phyloP scores from a whole-genome alignment of 2,888 invertebrate genomes.

The Apamea sordens region DNA sequence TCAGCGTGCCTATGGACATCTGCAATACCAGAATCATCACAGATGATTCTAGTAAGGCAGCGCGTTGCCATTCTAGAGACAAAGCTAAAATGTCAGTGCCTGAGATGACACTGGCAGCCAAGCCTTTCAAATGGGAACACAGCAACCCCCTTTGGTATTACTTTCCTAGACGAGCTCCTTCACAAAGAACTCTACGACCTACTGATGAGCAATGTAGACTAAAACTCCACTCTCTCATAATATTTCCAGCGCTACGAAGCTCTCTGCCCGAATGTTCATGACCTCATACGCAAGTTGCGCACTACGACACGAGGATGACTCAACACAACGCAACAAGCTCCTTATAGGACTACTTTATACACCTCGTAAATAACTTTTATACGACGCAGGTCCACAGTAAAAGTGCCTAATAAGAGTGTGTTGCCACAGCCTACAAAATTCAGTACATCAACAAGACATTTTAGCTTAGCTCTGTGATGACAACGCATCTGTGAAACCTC shows the following conservation, averaged over 20 bases:
- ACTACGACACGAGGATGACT: conserved; percentile 44
- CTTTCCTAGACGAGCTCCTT: too few relatives aligned
- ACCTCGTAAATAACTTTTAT: conserved; percentile 29
- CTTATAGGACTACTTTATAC: conserved; percentile 28
- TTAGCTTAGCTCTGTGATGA: too few relatives aligned
- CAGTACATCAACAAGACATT: background rate
- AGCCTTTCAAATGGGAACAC: background rate
- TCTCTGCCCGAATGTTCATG: background rate
- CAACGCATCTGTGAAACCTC: too few relatives aligned
- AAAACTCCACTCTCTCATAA: background rate
- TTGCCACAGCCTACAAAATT: background rate
- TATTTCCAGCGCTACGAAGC: background rate
- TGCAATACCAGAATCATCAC: background rate
- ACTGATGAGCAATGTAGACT: background rate
- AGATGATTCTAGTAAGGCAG: background rate
- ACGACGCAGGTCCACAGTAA: background rate
- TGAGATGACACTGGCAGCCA: background rate
- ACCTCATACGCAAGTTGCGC: conserved; percentile 23
- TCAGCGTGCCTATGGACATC: background rate
- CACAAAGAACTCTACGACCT: background rate
- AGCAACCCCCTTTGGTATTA: background rate
- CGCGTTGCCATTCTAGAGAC: background rate
- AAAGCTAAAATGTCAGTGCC: background rate
- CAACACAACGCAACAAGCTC: conserved; percentile 12
- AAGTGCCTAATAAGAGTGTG: conserved; percentile 5